Base-by-base conservation (phyloP, 2,797 vertebrate genomes). In the Gallirallus australis region DNA sequence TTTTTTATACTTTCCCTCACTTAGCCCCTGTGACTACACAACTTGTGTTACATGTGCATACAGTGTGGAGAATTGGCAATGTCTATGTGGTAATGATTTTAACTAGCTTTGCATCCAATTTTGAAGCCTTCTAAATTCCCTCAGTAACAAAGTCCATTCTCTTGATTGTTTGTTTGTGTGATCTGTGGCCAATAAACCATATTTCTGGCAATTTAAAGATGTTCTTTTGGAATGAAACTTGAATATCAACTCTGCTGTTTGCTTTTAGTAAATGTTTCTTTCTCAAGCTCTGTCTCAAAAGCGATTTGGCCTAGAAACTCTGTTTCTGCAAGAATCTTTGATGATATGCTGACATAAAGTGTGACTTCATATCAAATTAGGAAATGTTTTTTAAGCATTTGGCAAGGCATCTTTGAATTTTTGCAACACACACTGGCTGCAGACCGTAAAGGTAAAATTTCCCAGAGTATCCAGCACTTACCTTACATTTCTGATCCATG, bases 121-220 rank as follows among this genome's bases (percentile, higher is more conserved):
- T 80, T 75, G 80, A 71, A 93, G 59, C 86, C 57, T 85, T 77
- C 45, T 85, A 88, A 95, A 94, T 89, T 66, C 70, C n/a, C 59
- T 81, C 17, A 31, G 40, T 60, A 71, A 78, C 79, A 68, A 91
- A 88, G 91, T 92, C 79, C 47, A 28, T 95, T 92, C 37, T 87
- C 66, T 86, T 91, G 68, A 70, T 76, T 80, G 12, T 60, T 94
- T 93, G 56, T 76, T 94, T 82, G 35, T 91, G 63, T 88, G 65
- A 76, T 81, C 39, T 69, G 53, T 71, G 75, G 93, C 93, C 33
- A 96, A 47, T 65, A 91, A 92, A 69, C 57, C 13, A 2, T 65
- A 81, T 91, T 96, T 86, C 76, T 93, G 86, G 82, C 50, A 91
- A 69, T 11, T 68, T 47, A 75, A 89, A 90, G 30, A 61, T 54